Conservation (phyloP, 2,797 vertebrate species). For the Enteromius paludinosus region DNA sequence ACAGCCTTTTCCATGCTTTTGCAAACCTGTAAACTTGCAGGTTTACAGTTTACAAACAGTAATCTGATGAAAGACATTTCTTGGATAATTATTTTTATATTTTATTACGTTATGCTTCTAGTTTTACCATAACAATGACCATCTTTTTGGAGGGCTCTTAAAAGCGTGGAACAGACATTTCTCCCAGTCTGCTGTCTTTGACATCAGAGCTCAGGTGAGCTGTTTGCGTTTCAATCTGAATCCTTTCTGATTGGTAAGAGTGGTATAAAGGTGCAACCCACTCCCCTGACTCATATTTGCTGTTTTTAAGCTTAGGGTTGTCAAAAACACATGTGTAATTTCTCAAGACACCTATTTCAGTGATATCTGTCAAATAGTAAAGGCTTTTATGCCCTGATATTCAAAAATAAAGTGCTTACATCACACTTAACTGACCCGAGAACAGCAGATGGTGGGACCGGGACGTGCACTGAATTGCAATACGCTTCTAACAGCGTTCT, state of each 20-base stretch:
- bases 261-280: not conserved
- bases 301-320: not conserved
- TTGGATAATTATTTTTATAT: not conserved
- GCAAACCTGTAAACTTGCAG: not conserved
- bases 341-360: conserved; percentile 14
- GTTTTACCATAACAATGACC: not conserved
- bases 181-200: not conserved
- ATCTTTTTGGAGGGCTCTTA: not conserved
- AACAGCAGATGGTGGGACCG: conserved; percentile 9
- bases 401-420: not conserved
- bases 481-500: not conserved
- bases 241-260: not conserved
- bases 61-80: too few species aligned
- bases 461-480: not conserved
- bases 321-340: conserved; percentile 5
- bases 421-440: conserved; percentile 14
- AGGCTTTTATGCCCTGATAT: not conserved
- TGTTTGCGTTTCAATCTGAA: not conserved
- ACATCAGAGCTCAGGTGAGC: not conserved
- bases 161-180: not conserved
- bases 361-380: not conserved
- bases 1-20: not conserved
- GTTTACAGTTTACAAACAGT: not conserved
- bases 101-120: not conserved
- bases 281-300: not conserved